Evolutionary conservation across 1,140 invertebrate species (phyloP), one percentile per base, ranked within the genome.

Genomic region (Bombyx mandarina): DNA sequence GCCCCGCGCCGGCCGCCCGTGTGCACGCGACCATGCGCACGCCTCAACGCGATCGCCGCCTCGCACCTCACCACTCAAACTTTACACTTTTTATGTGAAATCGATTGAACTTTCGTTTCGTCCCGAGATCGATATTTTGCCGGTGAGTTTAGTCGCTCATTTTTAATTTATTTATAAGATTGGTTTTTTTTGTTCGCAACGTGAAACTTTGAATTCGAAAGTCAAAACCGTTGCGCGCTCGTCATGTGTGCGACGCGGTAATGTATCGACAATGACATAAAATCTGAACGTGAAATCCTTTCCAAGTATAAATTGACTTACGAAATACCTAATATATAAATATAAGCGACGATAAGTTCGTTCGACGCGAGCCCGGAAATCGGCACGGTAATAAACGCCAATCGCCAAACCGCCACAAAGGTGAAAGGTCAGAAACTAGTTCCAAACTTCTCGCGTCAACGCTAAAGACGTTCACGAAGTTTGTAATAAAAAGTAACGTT

Each of bases 21-120:
- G 55, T 48, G 46, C 26, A 53, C 35, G 58, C 51, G 60, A 59
- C 61, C 63, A 59, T 57, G 67, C 67, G 57, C 62, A 45, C 56
- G 55, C 56, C 63, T 46, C 50, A 61, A 57, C 63, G 61, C 67
- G 64, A 58, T 56, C 63, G 54, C 64, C 66, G 66, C 62, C 67
- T 65, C 67, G 65, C 50, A 61, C 59, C 56, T 58, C 26, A 59
- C 50, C 42, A 61, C 59, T 67, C 65, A 68, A 67, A 73, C 65
- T 65, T 67, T 66, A 48, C 51, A 62, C 61, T 59, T 69, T 63
- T 69, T 59, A 71, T 65, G 69, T 69, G 66, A 70, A 64, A 69
- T 67, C 69, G 62, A 73, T 68, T 63, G 69, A 65, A 66, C 68
- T 64, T 65, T 62, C 8, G 51, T 57, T 57, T 53, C 63, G 58